Percentiles rank a stretch among this genome's conserved stretches.
phyloP scores from a whole-genome alignment of 2,113 vertebrate genomes.

The Myotis lucifugus region DNA sequence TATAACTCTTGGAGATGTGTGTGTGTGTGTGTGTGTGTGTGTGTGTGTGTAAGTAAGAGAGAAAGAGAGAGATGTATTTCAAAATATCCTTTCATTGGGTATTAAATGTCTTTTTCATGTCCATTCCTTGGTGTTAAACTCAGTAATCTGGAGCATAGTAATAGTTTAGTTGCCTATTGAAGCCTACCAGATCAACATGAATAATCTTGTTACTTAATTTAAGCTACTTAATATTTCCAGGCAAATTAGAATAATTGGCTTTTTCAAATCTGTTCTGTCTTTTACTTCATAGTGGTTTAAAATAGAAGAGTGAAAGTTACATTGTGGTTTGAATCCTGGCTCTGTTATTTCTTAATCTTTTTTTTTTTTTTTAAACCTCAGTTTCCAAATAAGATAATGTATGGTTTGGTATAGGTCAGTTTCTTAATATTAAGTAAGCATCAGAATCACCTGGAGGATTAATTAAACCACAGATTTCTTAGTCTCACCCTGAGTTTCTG shows the following conservation, averaged over 20 bases:
- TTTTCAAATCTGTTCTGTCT: neutral
- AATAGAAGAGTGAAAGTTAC: neutral
- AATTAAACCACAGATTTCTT: neutral
- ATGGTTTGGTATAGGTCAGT: neutral
- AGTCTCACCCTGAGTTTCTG: neutral
- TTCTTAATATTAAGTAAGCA: neutral
- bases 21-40: neutral
- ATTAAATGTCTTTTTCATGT: slow-evolving; percentile 17
- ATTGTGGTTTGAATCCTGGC: neutral
- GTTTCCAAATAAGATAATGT: neutral
- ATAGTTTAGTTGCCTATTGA: neutral
- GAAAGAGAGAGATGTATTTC: neutral
- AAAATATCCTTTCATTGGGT: neutral
- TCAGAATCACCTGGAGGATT: neutral
- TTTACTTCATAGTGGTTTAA: slow-evolving; percentile 16
- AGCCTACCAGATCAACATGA: neutral
- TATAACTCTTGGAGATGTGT: neutral
- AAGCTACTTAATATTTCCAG: neutral
- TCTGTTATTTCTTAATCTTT: neutral
- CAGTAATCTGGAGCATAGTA: neutral
- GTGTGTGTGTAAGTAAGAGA: neutral
- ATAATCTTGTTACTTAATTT: neutral
- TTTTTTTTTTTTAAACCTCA: neutral
- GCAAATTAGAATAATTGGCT: neutral
- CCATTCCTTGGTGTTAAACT: slow-evolving; percentile 11